Conservation (phyloP, 2,888 invertebrate species). For the Drosophila merina region DNA sequence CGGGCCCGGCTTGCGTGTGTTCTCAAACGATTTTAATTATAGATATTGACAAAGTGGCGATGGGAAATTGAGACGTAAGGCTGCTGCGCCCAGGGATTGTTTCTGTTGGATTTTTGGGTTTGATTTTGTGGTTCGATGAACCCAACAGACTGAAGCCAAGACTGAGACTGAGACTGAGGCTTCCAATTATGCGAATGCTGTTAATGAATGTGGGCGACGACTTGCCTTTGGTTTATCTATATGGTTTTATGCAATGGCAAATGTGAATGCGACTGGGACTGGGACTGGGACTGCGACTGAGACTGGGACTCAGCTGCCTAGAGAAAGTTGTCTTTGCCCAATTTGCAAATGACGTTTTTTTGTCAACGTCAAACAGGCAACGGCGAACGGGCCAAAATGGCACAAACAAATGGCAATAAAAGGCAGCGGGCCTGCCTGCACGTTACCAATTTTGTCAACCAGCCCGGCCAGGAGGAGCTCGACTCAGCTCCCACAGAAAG, state of each 20-base stretch:
- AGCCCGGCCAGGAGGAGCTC: constrained; percentile 13
- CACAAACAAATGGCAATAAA: constrained; percentile 62
- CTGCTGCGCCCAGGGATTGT: constrained; percentile 58
- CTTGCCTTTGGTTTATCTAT: constrained; percentile 57
- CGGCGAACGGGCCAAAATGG: constrained; percentile 25
- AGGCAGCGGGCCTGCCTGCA: constrained; percentile 67
- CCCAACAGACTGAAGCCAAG: constrained; percentile 37
- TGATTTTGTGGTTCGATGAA: constrained; percentile 55
- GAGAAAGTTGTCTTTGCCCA: constrained; percentile 79
- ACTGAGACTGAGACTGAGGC: constrained; percentile 50
- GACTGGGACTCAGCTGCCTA: constrained; percentile 63
- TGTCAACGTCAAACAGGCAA: constrained; percentile 70
- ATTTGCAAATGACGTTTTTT: constrained; percentile 79
- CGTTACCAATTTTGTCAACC: constrained; percentile 75
- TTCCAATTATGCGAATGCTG: constrained; percentile 76
- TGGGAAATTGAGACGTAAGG: constrained; percentile 70
- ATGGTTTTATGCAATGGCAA: constrained; percentile 70
- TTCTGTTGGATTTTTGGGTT: neutral
- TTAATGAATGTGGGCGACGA: constrained; percentile 76
- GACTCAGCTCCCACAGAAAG: constrained; percentile 21
- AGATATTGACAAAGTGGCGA: constrained; percentile 65
- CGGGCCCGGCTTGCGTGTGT: constrained; percentile 64
- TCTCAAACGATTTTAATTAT: constrained; percentile 75
- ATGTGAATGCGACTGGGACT: constrained; percentile 51
- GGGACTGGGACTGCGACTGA: constrained; percentile 36